Percentiles rank a stretch among this genome's conserved stretches.
Evolutionary conservation across 1,140 invertebrate species (phyloP).

Genomic region (Drosophila subpulchrella): DNA sequence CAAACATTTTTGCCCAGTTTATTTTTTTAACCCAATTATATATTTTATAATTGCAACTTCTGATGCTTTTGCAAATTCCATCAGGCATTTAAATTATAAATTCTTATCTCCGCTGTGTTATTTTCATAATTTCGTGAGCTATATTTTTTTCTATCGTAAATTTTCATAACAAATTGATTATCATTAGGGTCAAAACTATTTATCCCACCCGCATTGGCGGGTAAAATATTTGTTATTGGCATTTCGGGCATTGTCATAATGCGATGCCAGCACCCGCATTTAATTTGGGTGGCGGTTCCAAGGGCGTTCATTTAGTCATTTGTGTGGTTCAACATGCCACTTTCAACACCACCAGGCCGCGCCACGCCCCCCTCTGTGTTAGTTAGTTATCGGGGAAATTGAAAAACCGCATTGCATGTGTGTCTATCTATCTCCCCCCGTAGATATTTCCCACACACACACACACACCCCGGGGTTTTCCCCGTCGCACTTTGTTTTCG

Average conservation of each 20-base stretch:
- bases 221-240: conserved; percentile 55
- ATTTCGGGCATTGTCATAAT: conserved; percentile 56
- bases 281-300: conserved; percentile 28
- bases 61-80: background rate
- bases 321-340: conserved; percentile 45
- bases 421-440: conserved; percentile 11
- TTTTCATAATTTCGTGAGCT: conserved; percentile 18
- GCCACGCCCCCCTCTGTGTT: conserved; percentile 15
- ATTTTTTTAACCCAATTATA: too few relatives aligned
- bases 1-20: too few relatives aligned
- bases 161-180: conserved; percentile 55
- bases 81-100: conserved; percentile 9
- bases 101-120: conserved; percentile 4
- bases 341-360: background rate
- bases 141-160: conserved; percentile 6
- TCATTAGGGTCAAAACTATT: conserved; percentile 36
- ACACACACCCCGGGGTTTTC: conserved; percentile 1
- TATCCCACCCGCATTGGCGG: conserved; percentile 38
- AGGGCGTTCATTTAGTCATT: conserved; percentile 67
- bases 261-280: conserved; percentile 37
- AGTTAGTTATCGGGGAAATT: conserved; percentile 52
- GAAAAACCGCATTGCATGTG: conserved; percentile 58
- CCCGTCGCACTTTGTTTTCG: conserved; percentile 31
- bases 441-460: background rate
- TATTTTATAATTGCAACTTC: too few relatives aligned